These are phyloP conservation scores for Dysdera silvatica DNA, from an alignment of 1,140 invertebrate species.

Conservation along the genomic window DNA sequence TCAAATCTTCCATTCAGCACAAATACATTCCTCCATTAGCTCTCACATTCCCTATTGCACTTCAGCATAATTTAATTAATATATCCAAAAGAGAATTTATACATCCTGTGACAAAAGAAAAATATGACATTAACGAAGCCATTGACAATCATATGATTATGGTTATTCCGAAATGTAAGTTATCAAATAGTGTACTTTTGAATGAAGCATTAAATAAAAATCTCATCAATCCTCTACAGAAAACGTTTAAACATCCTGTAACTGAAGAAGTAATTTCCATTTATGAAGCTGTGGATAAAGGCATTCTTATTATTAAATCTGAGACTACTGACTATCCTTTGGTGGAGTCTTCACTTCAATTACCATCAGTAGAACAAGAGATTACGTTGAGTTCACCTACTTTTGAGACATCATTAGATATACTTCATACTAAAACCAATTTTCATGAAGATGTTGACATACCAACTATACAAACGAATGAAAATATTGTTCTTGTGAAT, in stretches of 20 bases:
- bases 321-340: too few species aligned
- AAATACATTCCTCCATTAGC: constrained; percentile 50
- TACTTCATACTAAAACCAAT: too few species aligned
- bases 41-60: constrained; percentile 71
- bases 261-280: constrained; percentile 66
- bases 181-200: constrained; percentile 53
- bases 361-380: too few species aligned
- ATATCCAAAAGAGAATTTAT: constrained; percentile 56
- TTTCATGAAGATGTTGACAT: too few species aligned
- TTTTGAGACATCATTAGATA: too few species aligned
- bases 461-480: too few species aligned
- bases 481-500: constrained; percentile 47
- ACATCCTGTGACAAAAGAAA: constrained; percentile 68
- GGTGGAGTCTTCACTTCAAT: too few species aligned
- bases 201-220: constrained; percentile 59
- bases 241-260: constrained; percentile 60
- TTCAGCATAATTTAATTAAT: constrained; percentile 69
- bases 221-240: constrained; percentile 62
- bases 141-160: constrained; percentile 62
- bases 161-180: constrained; percentile 18
- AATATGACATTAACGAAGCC: constrained; percentile 63
- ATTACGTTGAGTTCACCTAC: too few species aligned
- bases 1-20: constrained; percentile 10
- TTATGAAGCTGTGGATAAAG: constrained; percentile 56
- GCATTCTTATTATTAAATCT: constrained; percentile 19